These are phyloP conservation scores for Choristoneura fumiferana DNA, from an alignment of 1,140 invertebrate genomes.

Conservation along the genomic window DNA sequence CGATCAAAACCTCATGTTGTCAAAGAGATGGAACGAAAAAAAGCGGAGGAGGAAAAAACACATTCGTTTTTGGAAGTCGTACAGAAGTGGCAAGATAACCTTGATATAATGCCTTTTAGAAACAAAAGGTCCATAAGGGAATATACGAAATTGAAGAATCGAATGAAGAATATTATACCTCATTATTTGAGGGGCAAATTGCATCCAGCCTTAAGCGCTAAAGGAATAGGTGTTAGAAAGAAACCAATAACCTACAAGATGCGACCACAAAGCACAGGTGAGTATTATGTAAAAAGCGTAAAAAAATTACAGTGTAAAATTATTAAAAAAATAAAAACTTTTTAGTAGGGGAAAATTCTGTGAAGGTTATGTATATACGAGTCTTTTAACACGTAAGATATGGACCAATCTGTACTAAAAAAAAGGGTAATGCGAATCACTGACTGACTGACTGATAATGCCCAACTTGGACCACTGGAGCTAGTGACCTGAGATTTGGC, in stretches of 20 bases:
- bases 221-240: conserved; percentile 12
- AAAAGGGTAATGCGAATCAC: too few relatives aligned
- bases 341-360: too few relatives aligned
- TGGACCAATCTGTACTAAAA: too few relatives aligned
- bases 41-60: conserved; percentile 36
- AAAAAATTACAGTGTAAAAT: conserved; percentile 17
- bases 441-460: too few relatives aligned
- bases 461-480: too few relatives aligned
- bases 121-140: conserved; percentile 35
- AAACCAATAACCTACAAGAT: conserved; percentile 13
- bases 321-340: background rate
- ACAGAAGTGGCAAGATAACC: conserved; percentile 48
- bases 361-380: too few relatives aligned
- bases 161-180: conserved; percentile 54
- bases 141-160: conserved; percentile 28
- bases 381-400: too few relatives aligned
- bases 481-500: too few relatives aligned
- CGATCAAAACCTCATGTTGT: conserved; percentile 36
- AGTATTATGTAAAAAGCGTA: background rate
- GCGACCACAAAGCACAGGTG: background rate
- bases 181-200: conserved; percentile 44
- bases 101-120: conserved; percentile 31
- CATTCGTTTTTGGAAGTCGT: conserved; percentile 37
- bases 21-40: conserved; percentile 38
- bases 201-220: conserved; percentile 29